A percentile compares a stretch with the other conserved stretches of the same genome.
phyloP scores from a whole-genome alignment of 2,888 invertebrate genomes.

The Cyclophora punctaria region DNA sequence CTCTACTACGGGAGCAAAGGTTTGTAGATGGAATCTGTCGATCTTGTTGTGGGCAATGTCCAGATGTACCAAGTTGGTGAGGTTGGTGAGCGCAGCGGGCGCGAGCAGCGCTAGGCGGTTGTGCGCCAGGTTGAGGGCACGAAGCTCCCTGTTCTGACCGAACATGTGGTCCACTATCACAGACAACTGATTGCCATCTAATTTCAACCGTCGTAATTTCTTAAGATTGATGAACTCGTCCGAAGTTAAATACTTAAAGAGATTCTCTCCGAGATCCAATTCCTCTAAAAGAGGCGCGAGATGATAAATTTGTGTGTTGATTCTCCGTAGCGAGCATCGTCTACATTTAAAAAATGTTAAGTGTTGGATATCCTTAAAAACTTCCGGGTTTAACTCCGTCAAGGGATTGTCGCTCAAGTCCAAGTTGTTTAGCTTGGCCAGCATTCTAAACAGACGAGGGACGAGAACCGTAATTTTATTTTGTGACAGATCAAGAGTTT shows the following conservation, averaged over 20 bases:
- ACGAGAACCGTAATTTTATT: slow-evolving; percentile 81
- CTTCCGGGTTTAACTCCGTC: slow-evolving; percentile 83
- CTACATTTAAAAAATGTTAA: slow-evolving; percentile 82
- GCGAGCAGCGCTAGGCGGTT: slow-evolving; percentile 85
- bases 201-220: slow-evolving; percentile 76
- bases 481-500: slow-evolving; percentile 78
- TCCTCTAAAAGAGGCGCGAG: slow-evolving; percentile 81
- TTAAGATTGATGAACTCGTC: slow-evolving; percentile 83
- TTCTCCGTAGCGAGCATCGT: slow-evolving; percentile 80
- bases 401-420: slow-evolving; percentile 86
- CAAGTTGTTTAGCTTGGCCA: slow-evolving; percentile 81
- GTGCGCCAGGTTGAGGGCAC: slow-evolving; percentile 76
- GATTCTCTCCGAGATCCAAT: slow-evolving; percentile 85
- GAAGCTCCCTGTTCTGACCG: slow-evolving; percentile 71
- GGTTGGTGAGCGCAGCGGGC: slow-evolving; percentile 82
- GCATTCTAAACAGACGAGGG: slow-evolving; percentile 82
- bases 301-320: slow-evolving; percentile 87
- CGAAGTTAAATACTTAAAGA: slow-evolving; percentile 82
- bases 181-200: slow-evolving; percentile 86
- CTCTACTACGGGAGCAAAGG: slow-evolving; percentile 76
- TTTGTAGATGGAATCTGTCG: slow-evolving; percentile 77
- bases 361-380: slow-evolving; percentile 84
- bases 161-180: slow-evolving; percentile 84
- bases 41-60: slow-evolving; percentile 87
- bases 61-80: slow-evolving; percentile 79